Conservation (phyloP, 2,888 invertebrate genomes). For the Tholera decimalis region DNA sequence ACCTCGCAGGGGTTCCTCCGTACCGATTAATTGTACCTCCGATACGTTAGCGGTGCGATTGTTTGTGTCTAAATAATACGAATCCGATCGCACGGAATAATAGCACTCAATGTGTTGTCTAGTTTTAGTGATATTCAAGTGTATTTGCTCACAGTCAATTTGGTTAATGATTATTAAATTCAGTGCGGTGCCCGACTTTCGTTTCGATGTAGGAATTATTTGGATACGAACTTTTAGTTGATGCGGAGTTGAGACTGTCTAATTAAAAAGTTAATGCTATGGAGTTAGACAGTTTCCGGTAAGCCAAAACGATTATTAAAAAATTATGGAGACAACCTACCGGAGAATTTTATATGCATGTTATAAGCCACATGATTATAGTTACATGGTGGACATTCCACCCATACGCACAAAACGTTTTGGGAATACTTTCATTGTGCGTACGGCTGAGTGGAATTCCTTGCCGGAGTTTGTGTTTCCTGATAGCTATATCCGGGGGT, state of each 20-base stretch:
- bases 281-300: slow-evolving; percentile 24
- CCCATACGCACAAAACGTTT: too few relatives aligned
- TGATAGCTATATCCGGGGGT: too few relatives aligned
- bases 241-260: slow-evolving; percentile 12
- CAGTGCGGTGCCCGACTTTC: slow-evolving; percentile 17
- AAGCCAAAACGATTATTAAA: slow-evolving; percentile 8
- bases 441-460: too few relatives aligned
- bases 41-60: slow-evolving; percentile 64
- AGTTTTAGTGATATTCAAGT: slow-evolving; percentile 53
- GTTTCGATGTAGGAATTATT: slow-evolving; percentile 23
- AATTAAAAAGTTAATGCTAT: slow-evolving; percentile 40
- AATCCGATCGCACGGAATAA: slow-evolving; percentile 61
- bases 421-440: too few relatives aligned
- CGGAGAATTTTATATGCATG: slow-evolving; percentile 6
- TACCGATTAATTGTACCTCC: slow-evolving; percentile 82
- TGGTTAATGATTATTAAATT: slow-evolving; percentile 34
- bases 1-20: slow-evolving; percentile 72
- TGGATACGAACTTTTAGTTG: slow-evolving; percentile 25
- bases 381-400: too few relatives aligned
- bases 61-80: slow-evolving; percentile 69
- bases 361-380: too few relatives aligned
- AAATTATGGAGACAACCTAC: slow-evolving; percentile 23
- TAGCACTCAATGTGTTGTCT: slow-evolving; percentile 31
- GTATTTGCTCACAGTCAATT: slow-evolving; percentile 47
- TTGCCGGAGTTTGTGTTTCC: too few relatives aligned